Evolutionary conservation across 1,140 invertebrate species (phyloP).

Genomic region (Drosophila ananassae): DNA sequence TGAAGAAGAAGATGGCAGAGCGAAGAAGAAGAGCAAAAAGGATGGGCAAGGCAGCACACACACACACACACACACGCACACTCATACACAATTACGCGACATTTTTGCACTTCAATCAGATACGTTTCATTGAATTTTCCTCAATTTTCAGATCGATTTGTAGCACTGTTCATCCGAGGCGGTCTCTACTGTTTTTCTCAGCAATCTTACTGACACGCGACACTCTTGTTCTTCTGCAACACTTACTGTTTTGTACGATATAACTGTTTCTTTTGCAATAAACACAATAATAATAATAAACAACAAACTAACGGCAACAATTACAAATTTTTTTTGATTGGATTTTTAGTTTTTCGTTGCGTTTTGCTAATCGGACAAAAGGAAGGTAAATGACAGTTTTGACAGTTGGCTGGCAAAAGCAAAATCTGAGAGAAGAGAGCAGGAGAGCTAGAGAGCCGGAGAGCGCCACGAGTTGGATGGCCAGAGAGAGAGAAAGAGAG

Average conservation of each 20-base stretch:
- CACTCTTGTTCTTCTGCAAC: background rate
- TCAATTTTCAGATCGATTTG: constrained; percentile 60
- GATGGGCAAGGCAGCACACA: constrained; percentile 58
- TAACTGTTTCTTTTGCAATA: background rate
- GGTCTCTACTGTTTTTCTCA: constrained; percentile 3
- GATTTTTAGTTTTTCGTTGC: constrained; percentile 49
- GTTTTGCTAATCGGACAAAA: constrained; percentile 64
- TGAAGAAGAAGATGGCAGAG: constrained; percentile 33
- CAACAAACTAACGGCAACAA: constrained; percentile 21
- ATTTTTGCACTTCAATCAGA: constrained; percentile 20
- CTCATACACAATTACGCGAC: constrained; percentile 25
- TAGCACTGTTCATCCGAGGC: constrained; percentile 54
- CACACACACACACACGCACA: constrained; percentile 12
- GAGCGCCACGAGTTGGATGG: constrained; percentile 36
- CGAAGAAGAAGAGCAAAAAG: constrained; percentile 38
- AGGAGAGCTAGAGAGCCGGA: constrained; percentile 22
- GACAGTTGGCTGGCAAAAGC: constrained; percentile 64
- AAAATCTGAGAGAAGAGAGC: constrained; percentile 27
- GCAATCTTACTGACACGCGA: background rate
- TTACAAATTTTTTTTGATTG: constrained; percentile 31
- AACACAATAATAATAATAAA: constrained; percentile 16
- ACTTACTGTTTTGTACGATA: constrained; percentile 10
- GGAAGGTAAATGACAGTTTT: constrained; percentile 68
- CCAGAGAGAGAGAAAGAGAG: constrained; percentile 24
- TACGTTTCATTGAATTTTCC: constrained; percentile 17